phyloP scores from a whole-genome alignment of 1,140 invertebrate species.

The Trachymyrmex septentrionalis region DNA sequence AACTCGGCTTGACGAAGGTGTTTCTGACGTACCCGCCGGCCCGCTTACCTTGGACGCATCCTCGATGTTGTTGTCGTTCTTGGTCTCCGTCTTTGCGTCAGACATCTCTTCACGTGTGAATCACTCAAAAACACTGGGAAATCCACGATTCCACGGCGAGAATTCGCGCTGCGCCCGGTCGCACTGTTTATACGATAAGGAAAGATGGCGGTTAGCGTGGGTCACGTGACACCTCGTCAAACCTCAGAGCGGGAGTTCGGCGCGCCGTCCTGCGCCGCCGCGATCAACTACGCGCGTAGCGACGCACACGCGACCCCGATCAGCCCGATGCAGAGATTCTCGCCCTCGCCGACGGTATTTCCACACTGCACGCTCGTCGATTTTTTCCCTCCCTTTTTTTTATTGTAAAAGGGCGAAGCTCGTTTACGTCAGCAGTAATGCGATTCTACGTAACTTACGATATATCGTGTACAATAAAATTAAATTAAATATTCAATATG shows the following conservation, averaged over 20 bases:
- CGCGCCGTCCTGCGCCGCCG: constrained; percentile 70
- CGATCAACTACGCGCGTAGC: constrained; percentile 73
- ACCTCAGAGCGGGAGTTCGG: constrained; percentile 79
- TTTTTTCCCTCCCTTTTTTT: not conserved
- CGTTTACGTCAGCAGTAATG: not conserved
- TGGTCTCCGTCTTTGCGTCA: constrained; percentile 86
- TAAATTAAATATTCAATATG: not conserved
- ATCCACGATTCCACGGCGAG: constrained; percentile 80
- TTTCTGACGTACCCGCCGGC: constrained; percentile 68
- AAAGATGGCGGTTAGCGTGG: constrained; percentile 88
- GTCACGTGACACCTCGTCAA: constrained; percentile 86
- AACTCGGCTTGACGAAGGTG: constrained; percentile 84
- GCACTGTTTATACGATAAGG: constrained; percentile 87
- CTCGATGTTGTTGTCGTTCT: constrained; percentile 86
- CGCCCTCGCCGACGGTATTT: constrained; percentile 28
- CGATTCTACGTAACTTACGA: not conserved
- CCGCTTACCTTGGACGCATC: constrained; percentile 84
- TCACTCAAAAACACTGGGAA: constrained; percentile 85
- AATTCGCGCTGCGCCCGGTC: constrained; percentile 82
- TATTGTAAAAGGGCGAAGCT: constrained; percentile 19
- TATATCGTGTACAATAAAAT: not conserved
- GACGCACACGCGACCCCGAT: constrained; percentile 62
- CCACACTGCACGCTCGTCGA: not conserved
- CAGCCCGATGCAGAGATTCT: not conserved
- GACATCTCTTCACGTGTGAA: constrained; percentile 83